Base-by-base conservation (phyloP, 2,797 vertebrate genomes). In the Channallabes apus region DNA sequence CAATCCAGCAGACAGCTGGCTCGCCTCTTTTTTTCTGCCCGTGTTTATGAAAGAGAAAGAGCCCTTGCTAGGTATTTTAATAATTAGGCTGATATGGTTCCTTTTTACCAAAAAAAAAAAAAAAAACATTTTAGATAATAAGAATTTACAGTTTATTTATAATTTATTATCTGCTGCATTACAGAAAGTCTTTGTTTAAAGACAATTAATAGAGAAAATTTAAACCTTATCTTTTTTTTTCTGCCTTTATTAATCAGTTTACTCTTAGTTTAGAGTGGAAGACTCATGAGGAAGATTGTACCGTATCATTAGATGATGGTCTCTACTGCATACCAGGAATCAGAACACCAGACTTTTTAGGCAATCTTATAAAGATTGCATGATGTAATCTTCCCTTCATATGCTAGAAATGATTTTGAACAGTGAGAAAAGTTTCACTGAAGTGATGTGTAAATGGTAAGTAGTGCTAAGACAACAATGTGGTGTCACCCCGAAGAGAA, bases 1-100 rank as follows among this genome's bases (percentile, higher is more conserved):
- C 89, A 88, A 88, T 83, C 77, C 77, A 78, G n/a, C 67, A 76
- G 83, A 80, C 75, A 71, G 84, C 71, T 77, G 51, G 41, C 61
- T 71, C 20, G 2, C 38, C 62, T 80, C n/a, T 81, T 81, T 14
- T 46, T 56, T 62, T 54, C n/a, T 62, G 59, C 17, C 20, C n/a
- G 27, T 58, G 41, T 67, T 14, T 54, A 61, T 51, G 18, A 68
- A 29, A 11, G 71, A 77, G 54, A 29, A 41, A 83, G 12, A 88
- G 69, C 41, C 2, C 56, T 80, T 82, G 46, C 18, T 9, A 4
- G 14, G 75, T 65, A 64, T 62, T 51, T 84, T n/a, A 85, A 62
- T 58, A 77, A 77, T 32, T 77, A 78, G 18, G 18, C 27, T 77
- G 54, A 77, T 8, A 58, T 11, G 51, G 14, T 20, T 54, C 27